Percentiles rank a stretch among this genome's conserved stretches.
phyloP scores from a whole-genome alignment of 2,113 vertebrate genomes.

The Elephas maximus region DNA sequence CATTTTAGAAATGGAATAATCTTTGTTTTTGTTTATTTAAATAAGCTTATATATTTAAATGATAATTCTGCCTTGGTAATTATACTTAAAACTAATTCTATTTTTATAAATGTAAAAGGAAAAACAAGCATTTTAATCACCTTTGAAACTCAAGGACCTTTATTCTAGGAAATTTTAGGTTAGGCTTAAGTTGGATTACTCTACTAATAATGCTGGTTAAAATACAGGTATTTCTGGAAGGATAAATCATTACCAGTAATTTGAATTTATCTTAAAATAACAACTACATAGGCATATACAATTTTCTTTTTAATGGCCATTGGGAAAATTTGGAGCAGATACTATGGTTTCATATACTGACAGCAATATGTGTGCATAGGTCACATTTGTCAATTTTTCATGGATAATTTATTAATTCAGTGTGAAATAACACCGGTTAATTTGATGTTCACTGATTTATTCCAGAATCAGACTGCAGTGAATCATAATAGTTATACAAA shows the following conservation, averaged over 20 bases:
- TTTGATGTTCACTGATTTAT: slow-evolving; percentile 52
- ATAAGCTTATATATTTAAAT: neutral
- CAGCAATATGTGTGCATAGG: neutral
- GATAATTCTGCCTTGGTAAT: neutral
- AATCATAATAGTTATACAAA: slow-evolving; percentile 56
- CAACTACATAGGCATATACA: neutral
- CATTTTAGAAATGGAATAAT: neutral
- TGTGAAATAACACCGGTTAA: slow-evolving; percentile 41
- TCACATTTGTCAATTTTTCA: slow-evolving; percentile 3
- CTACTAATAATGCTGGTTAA: neutral
- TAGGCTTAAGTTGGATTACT: neutral
- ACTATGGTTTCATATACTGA: neutral
- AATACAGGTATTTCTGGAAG: neutral
- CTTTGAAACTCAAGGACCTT: slow-evolving; percentile 1
- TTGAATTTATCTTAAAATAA: slow-evolving; percentile 11
- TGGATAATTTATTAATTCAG: slow-evolving; percentile 52
- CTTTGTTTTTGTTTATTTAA: slow-evolving; percentile 32
- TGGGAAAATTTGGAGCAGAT: neutral
- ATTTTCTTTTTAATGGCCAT: neutral
- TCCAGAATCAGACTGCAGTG: slow-evolving; percentile 26
- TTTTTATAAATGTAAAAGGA: slow-evolving; percentile 12
- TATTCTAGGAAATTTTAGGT: slow-evolving; percentile 39
- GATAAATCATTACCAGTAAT: neutral
- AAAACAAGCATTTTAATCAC: neutral
- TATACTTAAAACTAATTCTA: slow-evolving; percentile 21